Evolutionary conservation across 2,888 invertebrate genomes (phyloP), one percentile per base, ranked within the genome.

Genomic region (Oxyscelio sp.): DNA sequence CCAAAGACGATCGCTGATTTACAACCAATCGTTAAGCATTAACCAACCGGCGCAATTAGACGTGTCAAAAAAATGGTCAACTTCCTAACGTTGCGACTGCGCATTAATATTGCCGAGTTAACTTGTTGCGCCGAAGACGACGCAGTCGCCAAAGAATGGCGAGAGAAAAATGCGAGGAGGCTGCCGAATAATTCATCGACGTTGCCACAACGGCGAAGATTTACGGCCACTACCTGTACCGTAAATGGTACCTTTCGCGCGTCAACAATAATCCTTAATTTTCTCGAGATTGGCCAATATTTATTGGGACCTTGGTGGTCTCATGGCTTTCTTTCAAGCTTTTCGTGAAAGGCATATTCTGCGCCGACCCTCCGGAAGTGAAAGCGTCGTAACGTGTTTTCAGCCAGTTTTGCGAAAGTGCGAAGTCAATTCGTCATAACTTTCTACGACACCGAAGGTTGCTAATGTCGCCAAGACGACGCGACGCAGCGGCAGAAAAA

Each of bases 121-220:
- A 82, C 82, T 75, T 82, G 75, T 82, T 82, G 74, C 80, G 11
- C 24, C n/a, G 61, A 24, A 34, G 66, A 59, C 5, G 65, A 59
- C 5, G 65, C 31, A 54, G 27, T 50, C 40, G 65, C 50, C 56
- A 58, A 50, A 63, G n/a, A 58, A 24, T 45, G 50, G 31, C 48
- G 48, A 50, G 56, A 68, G 75, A 83, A 78, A 78, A 83, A 73
- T 74, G 59, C 68, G 56, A 65, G 24, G 63, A 77, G 38, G 40
- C 45, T 68, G 63, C 68, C 78, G 74, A 78, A 83, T 83, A 78
- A 83, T 83, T 83, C 78, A 78, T 83, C 73, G 73, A 54, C 50
- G 65, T 59, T 63, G 75, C 71, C 56, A 71, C 56, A 54, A 63
- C 34, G 63, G 45, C 40, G 38, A 50, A 74, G 77, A 82, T 71